phyloP scores from a whole-genome alignment of 2,888 invertebrate species.

The Sclerodermus sp. region DNA sequence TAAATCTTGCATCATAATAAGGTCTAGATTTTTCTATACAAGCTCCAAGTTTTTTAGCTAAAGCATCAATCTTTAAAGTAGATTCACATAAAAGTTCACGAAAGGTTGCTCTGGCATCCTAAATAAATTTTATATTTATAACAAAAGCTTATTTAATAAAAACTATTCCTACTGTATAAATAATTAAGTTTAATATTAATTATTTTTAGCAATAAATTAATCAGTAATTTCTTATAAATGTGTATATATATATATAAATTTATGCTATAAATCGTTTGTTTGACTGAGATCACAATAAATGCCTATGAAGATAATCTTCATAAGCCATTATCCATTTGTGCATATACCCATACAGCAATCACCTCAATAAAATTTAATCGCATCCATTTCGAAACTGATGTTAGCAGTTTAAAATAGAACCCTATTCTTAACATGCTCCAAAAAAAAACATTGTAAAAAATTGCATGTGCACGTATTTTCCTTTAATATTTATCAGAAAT shows the following conservation, averaged over 20 bases:
- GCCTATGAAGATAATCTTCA: conserved; percentile 23
- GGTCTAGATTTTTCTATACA: conserved; percentile 87
- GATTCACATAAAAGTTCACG: conserved; percentile 81
- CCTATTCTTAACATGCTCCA: neutral
- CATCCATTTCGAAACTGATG: conserved; percentile 30
- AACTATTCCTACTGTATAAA: no score
- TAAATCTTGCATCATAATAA: conserved; percentile 86
- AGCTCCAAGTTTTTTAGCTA: conserved; percentile 79
- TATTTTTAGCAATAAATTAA: conserved; percentile 1
- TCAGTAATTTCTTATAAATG: neutral
- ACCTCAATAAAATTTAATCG: conserved; percentile 42
- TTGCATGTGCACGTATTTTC: neutral
- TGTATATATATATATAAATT: neutral
- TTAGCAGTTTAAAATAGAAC: neutral
- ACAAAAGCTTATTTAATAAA: no score
- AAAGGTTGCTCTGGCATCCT: conserved; percentile 82
- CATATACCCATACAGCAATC: conserved; percentile 32
- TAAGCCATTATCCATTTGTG: conserved; percentile 44
- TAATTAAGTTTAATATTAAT: no score
- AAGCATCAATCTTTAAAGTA: conserved; percentile 76
- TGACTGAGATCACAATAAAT: conserved; percentile 11
- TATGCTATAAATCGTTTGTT: conserved; percentile 21
- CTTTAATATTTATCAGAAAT: neutral
- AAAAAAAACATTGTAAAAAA: conserved; percentile 7
- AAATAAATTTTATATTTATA: conserved; percentile 5